Evolutionary conservation across 2,113 vertebrate species (phyloP).

Genomic region (Mustelus asterias): DNA sequence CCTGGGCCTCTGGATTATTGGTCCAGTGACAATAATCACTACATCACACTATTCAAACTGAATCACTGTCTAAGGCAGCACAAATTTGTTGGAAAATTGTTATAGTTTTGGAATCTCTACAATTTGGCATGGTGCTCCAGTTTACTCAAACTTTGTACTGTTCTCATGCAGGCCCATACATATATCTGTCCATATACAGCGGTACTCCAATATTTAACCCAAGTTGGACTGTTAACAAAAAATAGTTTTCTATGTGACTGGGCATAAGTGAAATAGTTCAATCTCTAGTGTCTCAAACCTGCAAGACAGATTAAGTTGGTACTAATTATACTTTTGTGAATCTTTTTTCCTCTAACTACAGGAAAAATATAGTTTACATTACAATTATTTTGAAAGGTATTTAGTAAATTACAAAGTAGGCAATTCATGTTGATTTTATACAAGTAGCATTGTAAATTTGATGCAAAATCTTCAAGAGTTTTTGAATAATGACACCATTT

Average conservation of each 20-base stretch:
- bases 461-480: neutral
- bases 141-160: neutral
- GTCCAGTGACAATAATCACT: neutral
- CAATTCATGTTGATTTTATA: neutral
- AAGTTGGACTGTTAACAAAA: neutral
- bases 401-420: neutral
- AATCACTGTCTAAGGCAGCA: neutral
- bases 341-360: neutral
- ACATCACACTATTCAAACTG: neutral
- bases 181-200: neutral
- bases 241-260: neutral
- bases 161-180: neutral
- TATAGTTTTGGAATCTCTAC: neutral
- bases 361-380: neutral
- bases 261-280: neutral
- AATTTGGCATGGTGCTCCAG: neutral
- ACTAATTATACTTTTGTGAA: neutral
- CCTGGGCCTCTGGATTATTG: neutral
- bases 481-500: neutral
- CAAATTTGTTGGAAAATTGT: neutral
- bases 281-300: neutral
- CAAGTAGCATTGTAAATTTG: neutral
- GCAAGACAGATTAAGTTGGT: neutral
- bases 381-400: neutral
- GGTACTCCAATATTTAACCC: neutral